Evolutionary conservation across 2,888 invertebrate genomes (phyloP), one percentile per base, ranked within the genome.

Genomic region (Pomacea canaliculata): DNA sequence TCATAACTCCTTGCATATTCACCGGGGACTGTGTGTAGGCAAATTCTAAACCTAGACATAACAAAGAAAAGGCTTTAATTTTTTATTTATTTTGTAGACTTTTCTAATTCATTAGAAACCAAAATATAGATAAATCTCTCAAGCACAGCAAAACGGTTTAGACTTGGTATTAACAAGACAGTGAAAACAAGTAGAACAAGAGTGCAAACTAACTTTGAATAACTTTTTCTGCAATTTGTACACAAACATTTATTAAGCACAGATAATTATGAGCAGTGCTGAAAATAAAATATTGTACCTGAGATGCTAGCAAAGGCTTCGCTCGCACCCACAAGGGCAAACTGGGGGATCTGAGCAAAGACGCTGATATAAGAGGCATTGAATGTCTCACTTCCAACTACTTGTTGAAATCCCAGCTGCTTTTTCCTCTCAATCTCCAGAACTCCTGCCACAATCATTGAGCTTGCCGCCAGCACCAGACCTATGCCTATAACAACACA

Each of bases 291-390:
- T 48, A 19, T 18, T 78, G 66, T 67, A 88, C 88, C 88, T 78
- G 88, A 84, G n/a, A 87, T 83, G 73, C 85, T 85, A 7, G 88
- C 79, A 71, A 89, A 89, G 19, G 88, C 87, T 76, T 89, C 89
- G 80, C 87, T 86, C 7, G 84, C 82, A 12, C 88, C 88, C 19
- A 85, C 82, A 46, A 88, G 80, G 7, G 84, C 83, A 78, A 87
- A 88, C 77, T 88, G 86, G 18, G 87, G 88, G 18, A 85, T 78
- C 74, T 88, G 87, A 12, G 79, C 78, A 67, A 88, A 85, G 72
- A 88, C 81, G 19, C 82, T 80, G 48, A 88, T 73, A 37, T 78
- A 66, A 10, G 88, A 88, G 2, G 88, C 84, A 73, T 86, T 85
- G 78, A 86, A 88, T 8, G 27, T 76, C 12, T 83, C 79, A n/a